Conservation (phyloP, 2,797 vertebrate genomes). For the Sebastes reedi region DNA sequence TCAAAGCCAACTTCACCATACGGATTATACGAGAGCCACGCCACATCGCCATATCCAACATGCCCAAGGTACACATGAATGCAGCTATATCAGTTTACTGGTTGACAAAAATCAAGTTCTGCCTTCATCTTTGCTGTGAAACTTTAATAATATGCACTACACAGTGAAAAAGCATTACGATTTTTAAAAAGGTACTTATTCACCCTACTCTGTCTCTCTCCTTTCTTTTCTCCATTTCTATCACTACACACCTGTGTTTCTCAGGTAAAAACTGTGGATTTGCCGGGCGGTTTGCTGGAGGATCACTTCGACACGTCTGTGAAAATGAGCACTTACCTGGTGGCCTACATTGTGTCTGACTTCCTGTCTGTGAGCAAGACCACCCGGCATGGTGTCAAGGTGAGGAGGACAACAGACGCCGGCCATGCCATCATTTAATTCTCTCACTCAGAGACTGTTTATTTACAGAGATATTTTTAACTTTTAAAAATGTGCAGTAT, state of each 20-base stretch:
- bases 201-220: neutral
- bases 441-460: too few species aligned
- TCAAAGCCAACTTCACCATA: conserved; percentile 91
- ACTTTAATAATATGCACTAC: neutral
- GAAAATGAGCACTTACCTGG: conserved; percentile 94
- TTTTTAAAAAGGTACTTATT: neutral
- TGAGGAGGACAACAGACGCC: conserved; percentile 51
- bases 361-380: conserved; percentile 91
- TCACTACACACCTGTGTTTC: neutral
- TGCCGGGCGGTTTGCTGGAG: conserved; percentile 85
- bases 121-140: neutral
- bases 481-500: neutral
- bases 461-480: too few species aligned
- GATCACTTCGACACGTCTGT: conserved; percentile 91
- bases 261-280: conserved; percentile 84
- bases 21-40: conserved; percentile 83
- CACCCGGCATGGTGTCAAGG: conserved; percentile 88
- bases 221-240: conserved; percentile 4
- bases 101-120: neutral
- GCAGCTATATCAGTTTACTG: neutral
- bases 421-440: neutral
- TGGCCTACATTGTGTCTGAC: conserved; percentile 93
- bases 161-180: neutral
- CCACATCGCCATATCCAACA: conserved; percentile 90
- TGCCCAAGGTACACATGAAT: conserved; percentile 84